Evolutionary conservation across 2,888 invertebrate species (phyloP), one percentile per base, ranked within the genome.

Genomic region (Lochmaea crataegi): DNA sequence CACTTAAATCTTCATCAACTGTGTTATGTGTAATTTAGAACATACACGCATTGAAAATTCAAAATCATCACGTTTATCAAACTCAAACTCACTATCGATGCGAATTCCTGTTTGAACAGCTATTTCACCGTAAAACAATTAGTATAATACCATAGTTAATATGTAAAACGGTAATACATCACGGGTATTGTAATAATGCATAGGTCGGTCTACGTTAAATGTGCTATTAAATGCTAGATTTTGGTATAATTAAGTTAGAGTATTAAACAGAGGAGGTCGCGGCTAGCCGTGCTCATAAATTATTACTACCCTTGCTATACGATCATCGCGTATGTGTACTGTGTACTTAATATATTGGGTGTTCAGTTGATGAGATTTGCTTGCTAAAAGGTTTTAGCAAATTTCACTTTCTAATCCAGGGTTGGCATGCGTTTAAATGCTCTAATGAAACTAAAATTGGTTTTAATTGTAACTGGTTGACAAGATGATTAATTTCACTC

Each of bases 161-260:
- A 80, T 80, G 80, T 77, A 80, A 80, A 80, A 78, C 75, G 77
- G 77, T 72, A 75, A 80, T 80, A 77, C 78, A 80, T 80, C 80
- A 80, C 78, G 65, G 68, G 72, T 69, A 58, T 68, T 73, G 75
- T 74, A 80, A 80, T 80, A 80, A 80, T 79, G 79, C 76, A 77
- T 77, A 75, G 75, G 75, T 74, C 69, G 72, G 77, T 78, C 77
- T 75, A 77, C 73, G 74, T 77, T 79, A 78, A 82, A 82, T 77
- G 80, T 74, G 78, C 79, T 79, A 82, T 82, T 82, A 82, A 80
- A 80, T 80, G 79, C 79, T 78, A 82, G 80, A 82, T 82, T 82
- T 82, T 80, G 78, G 77, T 76, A 82, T 82, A 83, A 82, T 82
- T 80, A 81, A 82, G 81, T 82, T 82, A 82, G 78, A 79, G 78